Percentiles rank a stretch among this genome's conserved stretches.
These are phyloP conservation scores for Diabrotica balteata DNA, from an alignment of 2,888 invertebrate species.

Conservation along the genomic window DNA sequence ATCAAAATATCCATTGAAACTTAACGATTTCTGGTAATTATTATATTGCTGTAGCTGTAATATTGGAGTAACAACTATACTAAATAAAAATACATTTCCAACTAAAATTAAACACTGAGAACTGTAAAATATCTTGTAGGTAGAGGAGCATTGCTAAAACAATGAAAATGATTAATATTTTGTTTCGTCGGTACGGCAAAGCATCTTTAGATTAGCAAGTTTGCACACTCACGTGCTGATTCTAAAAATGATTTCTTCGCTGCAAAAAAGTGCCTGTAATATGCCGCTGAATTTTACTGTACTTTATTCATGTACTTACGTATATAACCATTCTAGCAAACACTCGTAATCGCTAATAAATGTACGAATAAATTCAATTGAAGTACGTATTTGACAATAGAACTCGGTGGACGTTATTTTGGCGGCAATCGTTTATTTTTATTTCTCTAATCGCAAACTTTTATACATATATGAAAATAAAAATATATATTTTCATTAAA, in stretches of 20 bases:
- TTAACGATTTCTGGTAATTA: too few relatives aligned
- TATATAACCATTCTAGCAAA: not conserved
- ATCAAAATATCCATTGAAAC: too few relatives aligned
- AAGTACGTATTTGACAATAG: too few relatives aligned
- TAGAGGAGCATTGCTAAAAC: slow-evolving; percentile 48
- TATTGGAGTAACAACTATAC: slow-evolving; percentile 19
- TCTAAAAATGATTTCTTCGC: slow-evolving; percentile 56
- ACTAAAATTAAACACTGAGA: slow-evolving; percentile 32
- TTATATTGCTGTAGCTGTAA: slow-evolving; percentile 1
- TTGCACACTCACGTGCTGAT: slow-evolving; percentile 55
- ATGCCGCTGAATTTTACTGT: slow-evolving; percentile 45
- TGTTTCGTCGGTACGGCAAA: slow-evolving; percentile 56
- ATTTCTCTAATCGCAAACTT: too few relatives aligned
- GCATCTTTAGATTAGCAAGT: slow-evolving; percentile 54
- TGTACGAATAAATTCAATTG: too few relatives aligned
- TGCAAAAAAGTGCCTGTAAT: slow-evolving; percentile 47
- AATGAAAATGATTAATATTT: slow-evolving; percentile 57
- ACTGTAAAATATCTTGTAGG: slow-evolving; percentile 39
- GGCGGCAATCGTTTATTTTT: too few relatives aligned
- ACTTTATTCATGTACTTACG: slow-evolving; percentile 26
- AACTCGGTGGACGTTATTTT: too few relatives aligned
- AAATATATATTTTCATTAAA: too few relatives aligned
- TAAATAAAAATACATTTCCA: slow-evolving; percentile 22
- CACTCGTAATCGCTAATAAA: not conserved
- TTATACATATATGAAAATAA: too few relatives aligned